Conservation (phyloP, 2,797 vertebrate species). For the Harpagifer antarcticus region DNA sequence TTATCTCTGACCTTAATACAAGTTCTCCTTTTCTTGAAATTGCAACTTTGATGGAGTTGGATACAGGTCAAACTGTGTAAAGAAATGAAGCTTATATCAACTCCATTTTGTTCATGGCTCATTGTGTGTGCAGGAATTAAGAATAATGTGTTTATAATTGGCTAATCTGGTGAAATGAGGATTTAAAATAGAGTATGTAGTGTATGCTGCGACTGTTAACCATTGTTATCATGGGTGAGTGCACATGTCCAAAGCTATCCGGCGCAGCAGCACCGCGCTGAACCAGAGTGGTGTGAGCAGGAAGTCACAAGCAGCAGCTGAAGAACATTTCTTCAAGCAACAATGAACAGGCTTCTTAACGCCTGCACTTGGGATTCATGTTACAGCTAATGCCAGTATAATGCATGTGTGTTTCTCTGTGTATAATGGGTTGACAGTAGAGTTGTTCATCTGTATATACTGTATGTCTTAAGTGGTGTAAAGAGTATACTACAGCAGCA, state of each 20-base stretch:
- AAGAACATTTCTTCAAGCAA: constrained; percentile 57
- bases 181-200: constrained; percentile 49
- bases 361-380: constrained; percentile 36
- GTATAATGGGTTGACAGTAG: constrained; percentile 11
- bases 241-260: constrained; percentile 56
- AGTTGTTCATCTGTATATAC: constrained; percentile 3
- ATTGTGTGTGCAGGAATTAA: constrained; percentile 13
- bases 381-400: constrained; percentile 44
- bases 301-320: constrained; percentile 48
- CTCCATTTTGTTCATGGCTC: not conserved
- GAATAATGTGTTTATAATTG: constrained; percentile 52
- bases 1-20: not conserved
- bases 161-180: constrained; percentile 53
- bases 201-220: constrained; percentile 38
- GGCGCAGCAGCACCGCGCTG: constrained; percentile 3
- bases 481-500: not conserved
- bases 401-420: not conserved
- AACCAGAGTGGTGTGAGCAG: constrained; percentile 28
- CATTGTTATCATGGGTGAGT: constrained; percentile 43
- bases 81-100: constrained; percentile 21
- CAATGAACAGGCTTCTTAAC: constrained; percentile 34
- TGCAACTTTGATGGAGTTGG: not conserved
- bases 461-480: constrained; percentile 1
- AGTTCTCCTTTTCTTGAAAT: not conserved
- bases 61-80: constrained; percentile 2